A percentile compares a stretch with the other conserved stretches of the same genome.
These are phyloP conservation scores for Syrrhaptes paradoxus DNA, from an alignment of 2,113 vertebrate species.

Conservation along the genomic window DNA sequence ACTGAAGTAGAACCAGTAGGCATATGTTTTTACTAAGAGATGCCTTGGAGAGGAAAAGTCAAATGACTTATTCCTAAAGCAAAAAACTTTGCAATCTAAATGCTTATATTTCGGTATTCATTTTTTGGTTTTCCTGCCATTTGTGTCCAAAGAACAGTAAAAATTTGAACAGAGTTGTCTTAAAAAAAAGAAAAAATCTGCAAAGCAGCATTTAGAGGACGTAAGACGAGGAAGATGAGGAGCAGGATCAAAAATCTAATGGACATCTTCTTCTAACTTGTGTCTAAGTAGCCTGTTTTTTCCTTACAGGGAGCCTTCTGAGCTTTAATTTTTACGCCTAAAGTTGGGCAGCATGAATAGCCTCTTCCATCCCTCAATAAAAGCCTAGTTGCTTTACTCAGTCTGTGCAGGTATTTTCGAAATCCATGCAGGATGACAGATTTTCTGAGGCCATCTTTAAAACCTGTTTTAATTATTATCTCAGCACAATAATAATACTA, in stretches of 20 bases:
- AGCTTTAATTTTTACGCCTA: not conserved
- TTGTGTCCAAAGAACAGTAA: not conserved
- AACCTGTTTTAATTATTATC: not conserved
- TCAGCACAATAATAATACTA: not conserved
- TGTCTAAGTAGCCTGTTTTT: not conserved
- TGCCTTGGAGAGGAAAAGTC: not conserved
- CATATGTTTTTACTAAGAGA: not conserved
- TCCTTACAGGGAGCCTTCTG: not conserved
- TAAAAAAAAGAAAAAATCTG: not conserved
- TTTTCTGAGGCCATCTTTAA: not conserved
- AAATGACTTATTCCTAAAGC: not conserved
- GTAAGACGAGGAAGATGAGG: not conserved
- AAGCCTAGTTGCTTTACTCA: not conserved
- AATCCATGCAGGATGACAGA: not conserved
- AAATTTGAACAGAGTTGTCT: not conserved
- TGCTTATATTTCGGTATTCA: not conserved
- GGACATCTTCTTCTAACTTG: not conserved
- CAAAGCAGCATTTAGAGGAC: not conserved
- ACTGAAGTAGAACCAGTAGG: not conserved
- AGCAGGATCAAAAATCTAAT: not conserved
- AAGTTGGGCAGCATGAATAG: not conserved
- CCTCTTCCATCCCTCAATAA: not conserved
- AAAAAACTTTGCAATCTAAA: not conserved
- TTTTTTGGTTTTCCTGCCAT: not conserved
- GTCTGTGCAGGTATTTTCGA: not conserved